Evolutionary conservation across 2,888 invertebrate genomes (phyloP).

Genomic region (Capitulum mitella): DNA sequence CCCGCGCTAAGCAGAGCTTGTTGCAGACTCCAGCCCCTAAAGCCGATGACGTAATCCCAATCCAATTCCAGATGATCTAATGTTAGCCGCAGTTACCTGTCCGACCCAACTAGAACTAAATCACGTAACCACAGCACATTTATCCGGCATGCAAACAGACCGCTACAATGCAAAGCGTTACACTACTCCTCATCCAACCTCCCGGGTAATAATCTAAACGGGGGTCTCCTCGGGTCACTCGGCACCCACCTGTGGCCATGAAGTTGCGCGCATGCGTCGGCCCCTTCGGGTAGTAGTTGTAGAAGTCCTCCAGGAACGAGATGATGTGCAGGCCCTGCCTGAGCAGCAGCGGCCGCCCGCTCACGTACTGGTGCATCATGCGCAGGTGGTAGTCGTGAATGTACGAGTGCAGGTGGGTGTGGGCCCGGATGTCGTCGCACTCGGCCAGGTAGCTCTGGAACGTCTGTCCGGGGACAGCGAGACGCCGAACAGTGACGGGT

Average conservation of each 20-base stretch:
- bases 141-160: too few species aligned
- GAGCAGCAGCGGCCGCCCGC: slow-evolving; percentile 50
- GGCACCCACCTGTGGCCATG: slow-evolving; percentile 54
- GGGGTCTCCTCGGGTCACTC: too few species aligned
- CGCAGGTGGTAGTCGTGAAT: slow-evolving; percentile 68
- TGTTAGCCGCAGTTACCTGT: too few species aligned
- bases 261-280: slow-evolving; percentile 68
- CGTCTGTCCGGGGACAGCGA: slow-evolving; percentile 49
- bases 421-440: slow-evolving; percentile 60
- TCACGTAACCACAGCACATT: too few species aligned
- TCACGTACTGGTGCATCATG: slow-evolving; percentile 58
- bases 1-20: too few species aligned
- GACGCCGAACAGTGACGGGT: slow-evolving; percentile 21
- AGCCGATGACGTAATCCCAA: too few species aligned
- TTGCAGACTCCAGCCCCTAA: too few species aligned
- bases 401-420: slow-evolving; percentile 68
- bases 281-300: slow-evolving; percentile 66
- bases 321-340: slow-evolving; percentile 61
- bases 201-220: too few species aligned
- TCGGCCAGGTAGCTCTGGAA: slow-evolving; percentile 56
- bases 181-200: too few species aligned
- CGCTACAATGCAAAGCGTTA: too few species aligned
- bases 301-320: slow-evolving; percentile 65
- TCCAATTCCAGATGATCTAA: too few species aligned
- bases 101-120: too few species aligned